These are phyloP conservation scores for Iguana delicatissima DNA, from an alignment of 2,797 vertebrate species.

Conservation along the genomic window DNA sequence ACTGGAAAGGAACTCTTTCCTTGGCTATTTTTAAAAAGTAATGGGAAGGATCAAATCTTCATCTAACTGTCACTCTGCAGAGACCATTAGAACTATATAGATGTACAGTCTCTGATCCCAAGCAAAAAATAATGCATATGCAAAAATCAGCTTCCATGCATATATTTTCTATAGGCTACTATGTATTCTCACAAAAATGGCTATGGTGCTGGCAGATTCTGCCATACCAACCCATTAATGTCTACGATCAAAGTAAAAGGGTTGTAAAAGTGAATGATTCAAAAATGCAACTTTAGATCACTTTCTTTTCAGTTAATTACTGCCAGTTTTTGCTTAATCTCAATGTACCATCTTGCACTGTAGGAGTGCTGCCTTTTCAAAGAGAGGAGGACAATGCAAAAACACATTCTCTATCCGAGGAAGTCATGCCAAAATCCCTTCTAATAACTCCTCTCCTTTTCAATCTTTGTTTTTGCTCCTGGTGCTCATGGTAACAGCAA, in stretches of 20 bases:
- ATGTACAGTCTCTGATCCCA: slow-evolving; percentile 44
- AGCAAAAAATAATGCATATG: slow-evolving; percentile 42
- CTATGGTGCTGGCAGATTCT: not conserved
- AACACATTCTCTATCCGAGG: slow-evolving; percentile 68
- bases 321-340: slow-evolving; percentile 74
- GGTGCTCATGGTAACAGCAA: slow-evolving; percentile 81
- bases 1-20: slow-evolving; percentile 24
- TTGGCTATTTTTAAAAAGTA: slow-evolving; percentile 31
- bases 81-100: slow-evolving; percentile 25
- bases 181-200: slow-evolving; percentile 30
- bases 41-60: not conserved
- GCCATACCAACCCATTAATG: slow-evolving; percentile 12
- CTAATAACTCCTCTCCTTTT: slow-evolving; percentile 55
- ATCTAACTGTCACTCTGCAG: slow-evolving; percentile 34
- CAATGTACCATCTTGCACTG: slow-evolving; percentile 58
- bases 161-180: slow-evolving; percentile 42
- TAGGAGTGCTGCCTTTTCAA: slow-evolving; percentile 61
- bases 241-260: slow-evolving; percentile 21
- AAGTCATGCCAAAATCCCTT: slow-evolving; percentile 74
- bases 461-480: slow-evolving; percentile 80
- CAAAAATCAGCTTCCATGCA: slow-evolving; percentile 45
- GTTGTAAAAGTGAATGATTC: not conserved
- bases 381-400: slow-evolving; percentile 61
- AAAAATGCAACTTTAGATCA: slow-evolving; percentile 51
- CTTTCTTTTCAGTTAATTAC: slow-evolving; percentile 65